phyloP scores from a whole-genome alignment of 2,113 vertebrate species.

The Genyomyrus donnyi region DNA sequence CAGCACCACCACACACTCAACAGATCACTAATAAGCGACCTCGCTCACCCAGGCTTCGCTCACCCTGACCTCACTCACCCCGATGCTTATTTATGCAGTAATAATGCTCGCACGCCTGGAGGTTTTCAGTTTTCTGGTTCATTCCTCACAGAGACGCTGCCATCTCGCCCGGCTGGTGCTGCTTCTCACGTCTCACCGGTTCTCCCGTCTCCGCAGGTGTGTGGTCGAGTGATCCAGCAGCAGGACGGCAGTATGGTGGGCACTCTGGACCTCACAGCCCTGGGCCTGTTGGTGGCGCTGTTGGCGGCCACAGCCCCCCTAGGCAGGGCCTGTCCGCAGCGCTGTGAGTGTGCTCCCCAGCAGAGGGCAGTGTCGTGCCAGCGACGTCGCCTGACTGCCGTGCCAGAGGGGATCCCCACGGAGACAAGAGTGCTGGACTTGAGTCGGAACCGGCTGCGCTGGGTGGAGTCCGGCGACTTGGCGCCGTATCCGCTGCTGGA shows the following conservation, averaged over 20 bases:
- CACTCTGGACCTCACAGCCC: conserved; percentile 17
- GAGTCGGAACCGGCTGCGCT: conserved; percentile 88
- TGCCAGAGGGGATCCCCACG: conserved; percentile 89
- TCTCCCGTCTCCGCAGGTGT: conserved; percentile 53
- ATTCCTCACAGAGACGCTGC: not conserved
- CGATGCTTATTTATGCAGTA: not conserved
- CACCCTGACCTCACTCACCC: not conserved
- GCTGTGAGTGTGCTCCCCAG: conserved; percentile 81
- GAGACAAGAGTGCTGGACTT: conserved; percentile 87
- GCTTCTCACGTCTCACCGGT: not conserved
- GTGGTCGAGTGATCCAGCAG: conserved; percentile 61
- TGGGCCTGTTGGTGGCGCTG: conserved; percentile 59
- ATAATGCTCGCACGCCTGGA: not conserved
- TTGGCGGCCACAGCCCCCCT: conserved; percentile 38
- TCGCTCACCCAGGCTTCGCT: not conserved
- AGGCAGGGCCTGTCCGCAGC: conserved; percentile 71
- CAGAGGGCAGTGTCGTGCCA: conserved; percentile 78
- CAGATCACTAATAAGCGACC: not conserved
- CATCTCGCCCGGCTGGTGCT: not conserved
- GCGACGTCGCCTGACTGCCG: conserved; percentile 73
- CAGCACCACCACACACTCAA: not conserved
- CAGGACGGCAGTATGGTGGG: conserved; percentile 61
- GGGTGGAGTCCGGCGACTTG: conserved; percentile 82
- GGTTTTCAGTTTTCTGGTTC: not conserved
- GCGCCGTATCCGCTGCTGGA: conserved; percentile 77